Percentiles rank a stretch among this genome's conserved stretches.
Evolutionary conservation across 2,888 invertebrate genomes (phyloP).

Genomic region (Plutella xylostella): DNA sequence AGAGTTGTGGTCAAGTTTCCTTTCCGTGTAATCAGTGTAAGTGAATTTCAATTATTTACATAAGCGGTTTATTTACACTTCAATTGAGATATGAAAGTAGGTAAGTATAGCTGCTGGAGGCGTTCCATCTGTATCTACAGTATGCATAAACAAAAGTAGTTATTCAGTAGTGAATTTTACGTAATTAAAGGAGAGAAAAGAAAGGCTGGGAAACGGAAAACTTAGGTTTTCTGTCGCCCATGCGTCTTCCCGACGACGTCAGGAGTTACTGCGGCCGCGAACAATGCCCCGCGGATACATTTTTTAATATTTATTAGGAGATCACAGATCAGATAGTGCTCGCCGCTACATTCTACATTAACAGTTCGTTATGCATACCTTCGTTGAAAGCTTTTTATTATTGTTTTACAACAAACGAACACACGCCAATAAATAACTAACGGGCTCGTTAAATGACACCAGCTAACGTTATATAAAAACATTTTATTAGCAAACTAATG

Average conservation of each 20-base stretch:
- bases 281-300: constrained; percentile 2
- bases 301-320: constrained; percentile 5
- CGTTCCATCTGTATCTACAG: no score
- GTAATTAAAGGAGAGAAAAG: constrained; percentile 5
- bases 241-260: not conserved
- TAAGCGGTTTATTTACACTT: no score
- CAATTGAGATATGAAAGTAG: no score
- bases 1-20: no score
- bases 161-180: no score
- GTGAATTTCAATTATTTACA: no score
- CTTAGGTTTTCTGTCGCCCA: not conserved
- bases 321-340: not conserved
- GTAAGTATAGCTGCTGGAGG: no score
- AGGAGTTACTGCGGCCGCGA: not conserved
- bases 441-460: constrained; percentile 1
- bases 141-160: no score
- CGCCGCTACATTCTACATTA: not conserved
- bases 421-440: not conserved
- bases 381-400: not conserved
- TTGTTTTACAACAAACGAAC: not conserved
- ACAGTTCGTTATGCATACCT: not conserved
- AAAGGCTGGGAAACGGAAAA: constrained; percentile 3
- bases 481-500: constrained; percentile 69
- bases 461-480: constrained; percentile 34
- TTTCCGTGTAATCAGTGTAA: no score